Evolutionary conservation across 2,888 invertebrate species (phyloP), one percentile per base, ranked within the genome.

Genomic region (Tanaodytes sp.): DNA sequence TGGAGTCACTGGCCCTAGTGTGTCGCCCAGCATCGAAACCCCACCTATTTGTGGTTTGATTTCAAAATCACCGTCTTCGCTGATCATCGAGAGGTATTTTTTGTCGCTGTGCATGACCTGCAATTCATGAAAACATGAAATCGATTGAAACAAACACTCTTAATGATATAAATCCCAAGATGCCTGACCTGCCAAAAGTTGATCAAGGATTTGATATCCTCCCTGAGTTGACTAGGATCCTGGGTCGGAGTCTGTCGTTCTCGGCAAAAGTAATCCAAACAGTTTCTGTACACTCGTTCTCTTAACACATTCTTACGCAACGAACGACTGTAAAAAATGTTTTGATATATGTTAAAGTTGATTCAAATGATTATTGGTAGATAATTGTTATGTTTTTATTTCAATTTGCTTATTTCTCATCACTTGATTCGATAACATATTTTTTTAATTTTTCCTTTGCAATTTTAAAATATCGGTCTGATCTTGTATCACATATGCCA

Each of bases 261-360:
- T 1, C 94, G 90, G 79, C 96, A 96, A 85, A 96, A 99, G 85
- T 98, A 99, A 84, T 99, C 98, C 54, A 99, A 87, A 57, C 98
- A 96, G 30, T 92, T 92, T 72, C 94, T 93, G 85, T 99, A 99
- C 37, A 99, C 94, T 1, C 98, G 88, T 85, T 98, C 98, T 0
- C 99, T 88, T 0, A 99, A 87, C 1, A 98, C 94, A 81, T 97
- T 97, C 77, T 98, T 93, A 0, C 94, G 93, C 20, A 97, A 84
- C 0, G 95, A 94, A 65, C 93, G 80, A 84, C 4, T 88, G 86
- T 9, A 54, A 55, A 1, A 33, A 33, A 27, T 27, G 27, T 4
- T 27, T 27, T 27, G 27, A 27, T 27, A 27, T 27, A 6, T 6
- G 27, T 27, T 9, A 27, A 6, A 27, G n/a, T n/a, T n/a, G n/a